Evolutionary conservation across 2,113 vertebrate genomes (phyloP).

Genomic region (Psittacus erithacus): DNA sequence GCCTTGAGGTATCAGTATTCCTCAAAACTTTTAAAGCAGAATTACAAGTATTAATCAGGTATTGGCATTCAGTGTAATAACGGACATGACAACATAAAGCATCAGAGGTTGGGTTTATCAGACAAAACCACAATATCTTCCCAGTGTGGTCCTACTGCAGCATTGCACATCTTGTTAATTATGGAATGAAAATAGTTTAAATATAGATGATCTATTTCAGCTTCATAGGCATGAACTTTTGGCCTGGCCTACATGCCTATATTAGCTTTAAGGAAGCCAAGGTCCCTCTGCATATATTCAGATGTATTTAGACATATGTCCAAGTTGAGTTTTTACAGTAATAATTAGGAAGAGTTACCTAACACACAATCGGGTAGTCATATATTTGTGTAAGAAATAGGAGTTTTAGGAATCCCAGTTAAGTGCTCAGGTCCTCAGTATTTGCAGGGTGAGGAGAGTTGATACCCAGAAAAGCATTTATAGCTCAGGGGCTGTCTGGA

Average conservation of each 20-base stretch:
- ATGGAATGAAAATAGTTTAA: not conserved
- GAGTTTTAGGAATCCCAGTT: not conserved
- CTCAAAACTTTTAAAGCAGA: not conserved
- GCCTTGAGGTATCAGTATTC: not conserved
- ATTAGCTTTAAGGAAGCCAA: not conserved
- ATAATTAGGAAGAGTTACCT: not conserved
- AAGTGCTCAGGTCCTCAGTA: accelerated
- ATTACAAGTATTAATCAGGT: not conserved
- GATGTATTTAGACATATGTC: not conserved
- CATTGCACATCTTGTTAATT: not conserved
- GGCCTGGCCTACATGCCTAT: not conserved
- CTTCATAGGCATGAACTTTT: not conserved
- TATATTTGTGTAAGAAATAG: not conserved
- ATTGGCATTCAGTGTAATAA: not conserved
- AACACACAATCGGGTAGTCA: not conserved
- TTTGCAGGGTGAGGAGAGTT: not conserved
- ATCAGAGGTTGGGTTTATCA: not conserved
- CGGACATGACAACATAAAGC: not conserved
- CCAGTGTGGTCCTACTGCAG: not conserved
- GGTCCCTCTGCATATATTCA: not conserved
- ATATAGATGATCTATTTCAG: not conserved
- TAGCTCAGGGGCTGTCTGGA: not conserved
- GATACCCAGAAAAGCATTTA: not conserved
- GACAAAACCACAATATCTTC: not conserved
- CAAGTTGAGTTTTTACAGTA: not conserved